Evolutionary conservation across 2,797 vertebrate genomes (phyloP).

Genomic region (Poeciliopsis gracilis): DNA sequence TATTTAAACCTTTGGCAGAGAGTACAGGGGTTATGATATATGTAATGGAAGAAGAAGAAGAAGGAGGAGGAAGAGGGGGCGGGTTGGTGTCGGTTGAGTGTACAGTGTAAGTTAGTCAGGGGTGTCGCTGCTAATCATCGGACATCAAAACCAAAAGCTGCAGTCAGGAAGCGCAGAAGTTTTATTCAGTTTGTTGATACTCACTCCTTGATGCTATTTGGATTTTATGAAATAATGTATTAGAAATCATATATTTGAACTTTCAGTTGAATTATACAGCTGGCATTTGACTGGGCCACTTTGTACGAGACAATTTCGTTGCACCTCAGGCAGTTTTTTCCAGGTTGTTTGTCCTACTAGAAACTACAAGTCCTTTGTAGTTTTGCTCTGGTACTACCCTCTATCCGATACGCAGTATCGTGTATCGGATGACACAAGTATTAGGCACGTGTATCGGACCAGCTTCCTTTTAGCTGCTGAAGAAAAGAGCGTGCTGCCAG

Average conservation of each 20-base stretch:
- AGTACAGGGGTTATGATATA: neutral
- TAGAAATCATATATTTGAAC: neutral
- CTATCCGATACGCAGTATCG: neutral
- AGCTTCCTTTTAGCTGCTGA: neutral
- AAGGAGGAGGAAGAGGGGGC: neutral
- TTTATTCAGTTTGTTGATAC: neutral
- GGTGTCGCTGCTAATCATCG: neutral
- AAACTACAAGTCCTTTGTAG: neutral
- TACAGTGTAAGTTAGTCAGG: neutral
- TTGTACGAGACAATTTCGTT: neutral
- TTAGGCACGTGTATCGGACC: neutral
- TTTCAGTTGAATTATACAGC: neutral
- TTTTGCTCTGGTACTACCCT: neutral
- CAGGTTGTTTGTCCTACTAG: neutral
- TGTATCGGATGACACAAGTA: no score
- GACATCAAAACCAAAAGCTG: neutral
- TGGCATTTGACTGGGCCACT: neutral
- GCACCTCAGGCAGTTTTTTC: neutral
- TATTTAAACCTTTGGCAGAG: conserved; percentile 2
- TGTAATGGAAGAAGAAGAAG: neutral
- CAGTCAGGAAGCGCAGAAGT: neutral
- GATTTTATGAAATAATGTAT: neutral
- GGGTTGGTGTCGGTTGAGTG: neutral
- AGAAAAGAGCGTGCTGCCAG: neutral
- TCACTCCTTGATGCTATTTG: neutral